Evolutionary conservation across 2,888 invertebrate species (phyloP), one percentile per base, ranked within the genome.

Genomic region (Acleris cristana): DNA sequence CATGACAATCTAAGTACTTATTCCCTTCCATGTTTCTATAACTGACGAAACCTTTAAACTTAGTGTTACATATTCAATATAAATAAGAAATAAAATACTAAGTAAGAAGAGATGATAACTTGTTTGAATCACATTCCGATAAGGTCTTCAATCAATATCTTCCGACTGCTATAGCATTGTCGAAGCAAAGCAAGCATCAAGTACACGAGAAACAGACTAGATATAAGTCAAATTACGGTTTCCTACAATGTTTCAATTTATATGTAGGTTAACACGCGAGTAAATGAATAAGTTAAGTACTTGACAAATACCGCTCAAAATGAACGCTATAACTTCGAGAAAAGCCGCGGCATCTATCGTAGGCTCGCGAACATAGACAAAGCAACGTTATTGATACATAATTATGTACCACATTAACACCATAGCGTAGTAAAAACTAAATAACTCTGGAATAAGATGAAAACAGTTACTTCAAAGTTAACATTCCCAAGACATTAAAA

Each of bases 251-350:
- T 61, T 56, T 52, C 56, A 52, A 30, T 30, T 14, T 26, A 57
- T 63, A 66, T 57, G 53, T 63, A 53, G 63, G 67, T 67, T 53
- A 67, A 16, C 61, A 57, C 48, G 16, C 49, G 40, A 19, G 57
- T 58, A 45, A 58, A 53, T 52, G 40, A 57, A 67, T 53, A 53
- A 62, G 58, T 40, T 62, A 63, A 44, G 58, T 63, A 67, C 67
- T 58, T 63, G 51, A 57, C 56, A 66, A 66, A 58, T 63, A 49
- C 54, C 67, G 26, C 49, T 52, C 16, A 44, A 45, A 26, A 26
- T 57, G 48, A 26, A 16, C 48, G 48, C 58, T 49, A 58, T 53
- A 67, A 63, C 49, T 63, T 44, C 19, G 48, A 45, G 56, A 57
- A 56, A 63, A 26, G 58, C 48, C 23, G 53, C 58, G 7, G 54